Percentiles rank a stretch among this genome's conserved stretches.
These are phyloP conservation scores for Dryobota labecula DNA, from an alignment of 2,888 invertebrate species.

Conservation along the genomic window DNA sequence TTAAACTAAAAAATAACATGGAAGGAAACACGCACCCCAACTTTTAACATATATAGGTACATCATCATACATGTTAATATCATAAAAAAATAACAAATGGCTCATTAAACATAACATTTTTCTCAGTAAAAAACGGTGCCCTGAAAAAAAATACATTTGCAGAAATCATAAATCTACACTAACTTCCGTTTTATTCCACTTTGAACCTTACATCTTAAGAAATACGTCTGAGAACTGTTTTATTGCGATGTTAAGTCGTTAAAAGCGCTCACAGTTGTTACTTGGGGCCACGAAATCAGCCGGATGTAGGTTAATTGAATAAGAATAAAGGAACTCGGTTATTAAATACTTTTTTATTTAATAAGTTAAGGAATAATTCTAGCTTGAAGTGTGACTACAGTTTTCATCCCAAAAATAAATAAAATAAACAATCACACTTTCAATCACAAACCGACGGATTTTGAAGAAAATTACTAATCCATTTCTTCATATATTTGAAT, in stretches of 20 bases:
- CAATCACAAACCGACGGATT: no score
- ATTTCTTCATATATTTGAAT: not conserved
- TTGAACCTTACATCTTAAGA: conserved; percentile 53
- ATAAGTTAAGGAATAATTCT: not conserved
- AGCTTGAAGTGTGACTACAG: not conserved
- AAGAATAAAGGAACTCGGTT: not conserved
- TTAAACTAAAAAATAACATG: not conserved
- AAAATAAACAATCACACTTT: no score
- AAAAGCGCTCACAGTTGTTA: conserved; percentile 74
- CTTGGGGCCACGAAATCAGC: conserved; percentile 52
- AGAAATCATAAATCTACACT: conserved; percentile 82
- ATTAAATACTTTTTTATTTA: not conserved
- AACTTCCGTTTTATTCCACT: conserved; percentile 49
- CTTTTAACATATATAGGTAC: not conserved
- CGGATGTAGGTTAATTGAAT: conserved; percentile 25
- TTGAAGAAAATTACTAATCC: not conserved
- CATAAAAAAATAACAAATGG: conserved; percentile 70
- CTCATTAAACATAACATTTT: conserved; percentile 80
- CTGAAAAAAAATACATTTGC: conserved; percentile 82
- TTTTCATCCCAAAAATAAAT: not conserved
- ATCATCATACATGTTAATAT: conserved; percentile 11
- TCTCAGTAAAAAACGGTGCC: conserved; percentile 70
- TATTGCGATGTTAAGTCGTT: conserved; percentile 69
- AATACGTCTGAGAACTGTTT: conserved; percentile 62
- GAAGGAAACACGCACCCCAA: not conserved